phyloP scores from a whole-genome alignment of 2,113 vertebrate species.

The Hemicordylus capensis region DNA sequence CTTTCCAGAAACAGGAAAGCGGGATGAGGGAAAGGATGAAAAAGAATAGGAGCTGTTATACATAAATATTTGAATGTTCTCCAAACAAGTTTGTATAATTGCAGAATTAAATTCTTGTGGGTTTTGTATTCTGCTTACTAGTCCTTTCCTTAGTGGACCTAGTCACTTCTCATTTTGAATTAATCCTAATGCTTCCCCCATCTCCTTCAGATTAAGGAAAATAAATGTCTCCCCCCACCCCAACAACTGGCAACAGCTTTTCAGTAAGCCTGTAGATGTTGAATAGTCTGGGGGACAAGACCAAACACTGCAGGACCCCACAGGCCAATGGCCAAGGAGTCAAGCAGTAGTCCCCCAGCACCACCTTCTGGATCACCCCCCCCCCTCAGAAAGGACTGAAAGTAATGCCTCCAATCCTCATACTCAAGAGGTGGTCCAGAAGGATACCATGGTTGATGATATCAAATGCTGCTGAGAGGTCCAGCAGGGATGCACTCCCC shows the following conservation, averaged over 20 bases:
- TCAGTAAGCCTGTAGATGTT: background rate
- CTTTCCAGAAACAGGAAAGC: background rate
- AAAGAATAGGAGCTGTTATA: background rate
- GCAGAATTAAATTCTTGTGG: background rate
- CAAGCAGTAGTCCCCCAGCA: no score
- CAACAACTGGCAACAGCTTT: background rate
- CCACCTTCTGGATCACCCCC: no score
- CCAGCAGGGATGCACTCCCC: no score
- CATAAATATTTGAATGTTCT: background rate
- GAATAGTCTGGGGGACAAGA: no score
- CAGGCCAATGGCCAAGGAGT: no score
- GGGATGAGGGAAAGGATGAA: background rate
- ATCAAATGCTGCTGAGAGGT: no score
- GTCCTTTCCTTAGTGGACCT: background rate
- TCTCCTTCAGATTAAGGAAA: background rate
- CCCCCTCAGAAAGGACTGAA: no score
- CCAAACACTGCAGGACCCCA: no score
- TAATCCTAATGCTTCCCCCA: background rate
- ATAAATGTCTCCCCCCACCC: background rate
- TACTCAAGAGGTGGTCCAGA: no score
- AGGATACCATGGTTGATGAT: no score
- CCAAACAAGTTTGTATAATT: slow-evolving; percentile 2
- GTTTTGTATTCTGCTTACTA: background rate
- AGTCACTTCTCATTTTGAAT: background rate
- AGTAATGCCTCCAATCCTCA: no score